Evolutionary conservation across 2,797 vertebrate genomes (phyloP), one percentile per base, ranked within the genome.

Genomic region (Orientallactaga sibirica): DNA sequence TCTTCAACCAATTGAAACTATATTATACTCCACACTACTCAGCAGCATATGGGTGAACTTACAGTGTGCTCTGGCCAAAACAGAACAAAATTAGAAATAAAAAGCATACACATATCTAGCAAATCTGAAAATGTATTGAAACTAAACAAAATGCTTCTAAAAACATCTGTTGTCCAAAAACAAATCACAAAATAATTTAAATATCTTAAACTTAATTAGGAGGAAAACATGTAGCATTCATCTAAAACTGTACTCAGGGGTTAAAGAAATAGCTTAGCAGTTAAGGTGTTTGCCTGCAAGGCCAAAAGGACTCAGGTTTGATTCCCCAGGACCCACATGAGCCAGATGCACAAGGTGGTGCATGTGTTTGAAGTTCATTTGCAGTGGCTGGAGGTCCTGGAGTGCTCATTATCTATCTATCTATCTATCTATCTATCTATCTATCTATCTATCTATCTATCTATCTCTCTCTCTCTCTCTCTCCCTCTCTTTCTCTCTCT

Each of bases 121-220:
- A 90, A 93, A 48, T 85, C 18, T 81, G 16, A n/a, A 85, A 91
- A 66, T 67, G 15, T 33, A 11, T 27, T 93, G 18, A 77, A 90
- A 88, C 84, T 37, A 79, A 82, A 73, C 29, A 92, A 92, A 90
- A 66, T 70, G 33, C 24, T 78, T 79, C 4, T n/a, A 82, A 94
- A 78, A 90, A 83, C 48, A 48, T 62, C 33, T 22, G 43, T 29
- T 1, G 15, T 29, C 79, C 37, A 91, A 91, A 93, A 37, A 37
- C 33, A 37, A 37, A 90, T 68, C 33, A 86, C 10, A 24, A 55
- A 81, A 74, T 91, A 79, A 41, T 37, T 25, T 73, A 83, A 76
- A 71, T n/a, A 68, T 19, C 22, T 48, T 89, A 67, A 43, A 62
- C 16, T 19, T 37, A 92, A 48, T 92, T 37, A 78, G 22, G 86